phyloP scores from a whole-genome alignment of 35 echinoderm and acorn worm species.

The Chiridota heheva region DNA sequence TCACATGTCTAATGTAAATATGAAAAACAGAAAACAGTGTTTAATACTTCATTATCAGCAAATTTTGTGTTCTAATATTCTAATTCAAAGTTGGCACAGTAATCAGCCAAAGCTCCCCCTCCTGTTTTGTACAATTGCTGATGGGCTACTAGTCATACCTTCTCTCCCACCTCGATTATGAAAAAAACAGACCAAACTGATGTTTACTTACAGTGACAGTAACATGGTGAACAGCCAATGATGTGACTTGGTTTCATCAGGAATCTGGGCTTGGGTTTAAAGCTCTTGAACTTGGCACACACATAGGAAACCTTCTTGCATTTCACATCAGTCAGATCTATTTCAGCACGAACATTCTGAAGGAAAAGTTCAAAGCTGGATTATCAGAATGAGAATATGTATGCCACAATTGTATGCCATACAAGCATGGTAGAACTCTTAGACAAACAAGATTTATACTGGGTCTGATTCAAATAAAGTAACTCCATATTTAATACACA shows the following conservation, averaged over 20 bases:
- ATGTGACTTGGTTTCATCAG: slow-evolving; percentile 1
- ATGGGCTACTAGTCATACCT: too few species aligned
- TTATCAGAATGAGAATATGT: not conserved
- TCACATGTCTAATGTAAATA: too few species aligned
- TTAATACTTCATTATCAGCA: too few species aligned
- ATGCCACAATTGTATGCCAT: not conserved
- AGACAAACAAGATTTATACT: not conserved
- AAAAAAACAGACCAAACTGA: too few species aligned
- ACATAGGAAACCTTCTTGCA: slow-evolving; percentile 32
- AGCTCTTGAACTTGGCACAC: slow-evolving; percentile 22
- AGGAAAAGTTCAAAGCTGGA: not conserved
- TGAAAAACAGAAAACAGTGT: too few species aligned
- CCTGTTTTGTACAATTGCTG: too few species aligned
- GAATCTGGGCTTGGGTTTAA: not conserved
- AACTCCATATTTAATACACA: not conserved
- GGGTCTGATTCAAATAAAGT: not conserved
- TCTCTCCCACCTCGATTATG: too few species aligned
- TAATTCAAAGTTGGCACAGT: too few species aligned
- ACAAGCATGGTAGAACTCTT: not conserved
- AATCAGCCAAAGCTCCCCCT: too few species aligned
- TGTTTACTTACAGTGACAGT: too few species aligned
- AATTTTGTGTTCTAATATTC: too few species aligned
- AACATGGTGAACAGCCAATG: slow-evolving; percentile 23
- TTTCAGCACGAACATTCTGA: slow-evolving; percentile 1
- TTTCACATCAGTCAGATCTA: slow-evolving; percentile 12